A percentile compares a stretch with the other conserved stretches of the same genome.
Conservation (phyloP, 2,797 vertebrate species). For the Cyclura pinguis region DNA sequence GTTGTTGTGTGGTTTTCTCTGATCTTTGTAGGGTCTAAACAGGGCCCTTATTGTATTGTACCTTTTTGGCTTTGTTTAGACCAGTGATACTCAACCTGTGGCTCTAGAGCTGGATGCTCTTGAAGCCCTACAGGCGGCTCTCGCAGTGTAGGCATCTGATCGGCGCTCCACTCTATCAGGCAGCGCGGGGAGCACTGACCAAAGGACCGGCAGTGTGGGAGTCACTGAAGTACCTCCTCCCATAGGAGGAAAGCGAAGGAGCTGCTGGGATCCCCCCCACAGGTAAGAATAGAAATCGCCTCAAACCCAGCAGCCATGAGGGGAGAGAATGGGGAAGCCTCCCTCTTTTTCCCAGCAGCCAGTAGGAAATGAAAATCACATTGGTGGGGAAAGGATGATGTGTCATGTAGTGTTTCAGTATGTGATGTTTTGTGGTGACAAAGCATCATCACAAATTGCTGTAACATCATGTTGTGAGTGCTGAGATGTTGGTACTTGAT, state of each 20-base stretch:
- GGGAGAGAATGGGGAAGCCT: conserved; percentile 71
- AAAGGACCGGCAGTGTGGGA: conserved; percentile 80
- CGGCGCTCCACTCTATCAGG: conserved; percentile 80
- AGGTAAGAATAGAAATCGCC: conserved; percentile 80
- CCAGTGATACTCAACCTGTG: conserved; percentile 82
- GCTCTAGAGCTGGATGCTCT: conserved; percentile 81
- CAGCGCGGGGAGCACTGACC: conserved; percentile 79
- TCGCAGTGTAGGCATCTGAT: conserved; percentile 80
- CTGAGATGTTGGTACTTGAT: conserved; percentile 65
- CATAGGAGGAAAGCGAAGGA: conserved; percentile 81
- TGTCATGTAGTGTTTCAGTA: conserved; percentile 73
- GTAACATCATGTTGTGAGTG: conserved; percentile 64
- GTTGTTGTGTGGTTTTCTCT: conserved; percentile 79
- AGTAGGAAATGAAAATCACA: conserved; percentile 63
- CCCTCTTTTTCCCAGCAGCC: conserved; percentile 71
- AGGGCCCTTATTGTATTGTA: conserved; percentile 81
- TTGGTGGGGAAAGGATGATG: conserved; percentile 69
- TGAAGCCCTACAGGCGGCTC: conserved; percentile 80
- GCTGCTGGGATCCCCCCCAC: conserved; percentile 79
- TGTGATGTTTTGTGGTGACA: conserved; percentile 61
- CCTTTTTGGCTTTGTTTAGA: conserved; percentile 82
- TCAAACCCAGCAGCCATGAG: conserved; percentile 75
- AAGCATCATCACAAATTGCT: conserved; percentile 68
- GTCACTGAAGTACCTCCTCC: conserved; percentile 80
- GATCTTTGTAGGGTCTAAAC: conserved; percentile 78